Conservation (phyloP, 2,888 invertebrate species). For the Diogma glabrata region DNA sequence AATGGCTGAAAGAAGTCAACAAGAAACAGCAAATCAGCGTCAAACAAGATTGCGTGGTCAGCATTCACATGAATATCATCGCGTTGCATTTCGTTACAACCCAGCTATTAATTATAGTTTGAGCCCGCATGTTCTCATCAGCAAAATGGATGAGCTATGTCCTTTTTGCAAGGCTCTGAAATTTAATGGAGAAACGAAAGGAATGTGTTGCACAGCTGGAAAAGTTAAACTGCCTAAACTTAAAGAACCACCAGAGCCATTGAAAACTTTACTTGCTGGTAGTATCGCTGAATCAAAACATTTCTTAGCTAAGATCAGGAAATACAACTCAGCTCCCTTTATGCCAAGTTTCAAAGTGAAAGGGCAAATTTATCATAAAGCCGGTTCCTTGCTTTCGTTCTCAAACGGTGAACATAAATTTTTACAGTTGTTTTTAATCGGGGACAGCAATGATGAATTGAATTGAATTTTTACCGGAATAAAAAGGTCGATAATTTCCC, state of each 20-base stretch:
- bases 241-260: too few relatives aligned
- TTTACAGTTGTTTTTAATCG: too few relatives aligned
- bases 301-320: too few relatives aligned
- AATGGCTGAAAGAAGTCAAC: neutral
- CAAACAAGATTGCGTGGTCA: too few relatives aligned
- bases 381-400: too few relatives aligned
- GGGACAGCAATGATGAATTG: too few relatives aligned
- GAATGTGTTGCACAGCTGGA: neutral
- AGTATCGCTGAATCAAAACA: too few relatives aligned
- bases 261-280: too few relatives aligned
- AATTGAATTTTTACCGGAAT: neutral
- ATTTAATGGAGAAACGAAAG: neutral
- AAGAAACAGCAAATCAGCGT: neutral
- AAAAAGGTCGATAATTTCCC: too few relatives aligned
- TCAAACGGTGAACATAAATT: too few relatives aligned
- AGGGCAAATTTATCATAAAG: neutral
- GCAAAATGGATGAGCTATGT: neutral
- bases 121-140: neutral
- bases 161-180: neutral
- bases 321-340: neutral
- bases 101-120: neutral
- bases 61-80: neutral
- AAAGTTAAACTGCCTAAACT: neutral
- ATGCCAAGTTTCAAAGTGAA: neutral
- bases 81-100: neutral